Conservation (phyloP, 2,113 vertebrate species). For the Psophia crepitans region DNA sequence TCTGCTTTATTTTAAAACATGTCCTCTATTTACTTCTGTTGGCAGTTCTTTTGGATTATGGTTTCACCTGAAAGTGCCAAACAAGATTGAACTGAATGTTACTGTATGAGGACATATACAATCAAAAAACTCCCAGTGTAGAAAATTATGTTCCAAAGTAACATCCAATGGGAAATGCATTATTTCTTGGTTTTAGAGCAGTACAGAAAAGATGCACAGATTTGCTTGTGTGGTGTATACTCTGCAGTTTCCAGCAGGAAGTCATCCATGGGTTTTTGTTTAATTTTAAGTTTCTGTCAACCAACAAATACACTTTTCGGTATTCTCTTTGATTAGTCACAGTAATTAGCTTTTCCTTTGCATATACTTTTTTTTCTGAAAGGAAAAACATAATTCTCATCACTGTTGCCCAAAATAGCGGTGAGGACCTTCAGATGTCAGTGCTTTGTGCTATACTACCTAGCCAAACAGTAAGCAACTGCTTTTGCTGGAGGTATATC, state of each 20-base stretch:
- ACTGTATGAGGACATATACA: neutral
- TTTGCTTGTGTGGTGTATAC: neutral
- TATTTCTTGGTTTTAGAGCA: neutral
- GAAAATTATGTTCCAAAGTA: neutral
- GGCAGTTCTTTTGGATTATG: neutral
- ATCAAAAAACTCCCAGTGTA: neutral
- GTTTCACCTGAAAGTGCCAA: neutral
- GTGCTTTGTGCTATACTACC: neutral
- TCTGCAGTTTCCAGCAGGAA: neutral
- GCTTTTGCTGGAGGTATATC: neutral
- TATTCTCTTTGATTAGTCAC: neutral
- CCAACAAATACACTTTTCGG: neutral
- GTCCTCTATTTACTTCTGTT: neutral
- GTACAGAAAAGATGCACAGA: neutral
- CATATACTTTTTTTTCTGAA: neutral
- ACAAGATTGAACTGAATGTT: neutral
- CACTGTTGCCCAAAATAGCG: neutral
- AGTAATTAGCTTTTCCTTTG: neutral
- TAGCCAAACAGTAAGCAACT: neutral
- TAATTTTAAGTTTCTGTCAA: neutral
- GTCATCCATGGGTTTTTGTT: neutral
- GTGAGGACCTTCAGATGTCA: neutral
- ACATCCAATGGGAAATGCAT: neutral
- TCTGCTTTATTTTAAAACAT: neutral
- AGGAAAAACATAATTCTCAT: neutral